Percentiles rank a stretch among this genome's conserved stretches.
These are phyloP conservation scores for Rafetus swinhoei DNA, from an alignment of 2,113 vertebrate species.

Conservation along the genomic window DNA sequence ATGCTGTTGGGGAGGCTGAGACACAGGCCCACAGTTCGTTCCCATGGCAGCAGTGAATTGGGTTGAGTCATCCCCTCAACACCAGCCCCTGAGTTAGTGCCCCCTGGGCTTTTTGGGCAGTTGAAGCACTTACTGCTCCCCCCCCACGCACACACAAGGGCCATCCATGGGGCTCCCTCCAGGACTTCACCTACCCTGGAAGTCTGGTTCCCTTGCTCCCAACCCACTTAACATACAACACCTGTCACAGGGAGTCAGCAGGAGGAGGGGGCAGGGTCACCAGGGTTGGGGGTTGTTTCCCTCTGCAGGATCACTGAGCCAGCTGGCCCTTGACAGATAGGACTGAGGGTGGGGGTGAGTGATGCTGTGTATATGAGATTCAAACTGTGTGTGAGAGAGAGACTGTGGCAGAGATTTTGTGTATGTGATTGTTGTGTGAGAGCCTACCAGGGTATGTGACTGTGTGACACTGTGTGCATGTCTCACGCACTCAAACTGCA, in stretches of 20 bases:
- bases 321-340: background rate
- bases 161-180: background rate
- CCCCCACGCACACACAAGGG: background rate
- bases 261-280: background rate
- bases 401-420: background rate
- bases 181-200: background rate
- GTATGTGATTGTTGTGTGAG: background rate
- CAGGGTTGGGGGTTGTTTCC: background rate
- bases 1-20: conserved; percentile 45
- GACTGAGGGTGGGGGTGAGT: background rate
- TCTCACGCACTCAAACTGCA: background rate
- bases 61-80: background rate
- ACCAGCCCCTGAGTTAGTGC: background rate
- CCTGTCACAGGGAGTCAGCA: background rate
- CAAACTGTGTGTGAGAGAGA: background rate
- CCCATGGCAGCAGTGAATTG: background rate
- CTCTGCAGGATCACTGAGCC: background rate
- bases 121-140: background rate
- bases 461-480: background rate
- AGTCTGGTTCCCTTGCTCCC: background rate
- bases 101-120: background rate
- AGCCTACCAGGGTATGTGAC: background rate
- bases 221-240: background rate
- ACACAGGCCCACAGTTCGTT: conserved; percentile 11
- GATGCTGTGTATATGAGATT: background rate